Conservation (phyloP, 2,113 vertebrate species). For the Condylura cristata region DNA sequence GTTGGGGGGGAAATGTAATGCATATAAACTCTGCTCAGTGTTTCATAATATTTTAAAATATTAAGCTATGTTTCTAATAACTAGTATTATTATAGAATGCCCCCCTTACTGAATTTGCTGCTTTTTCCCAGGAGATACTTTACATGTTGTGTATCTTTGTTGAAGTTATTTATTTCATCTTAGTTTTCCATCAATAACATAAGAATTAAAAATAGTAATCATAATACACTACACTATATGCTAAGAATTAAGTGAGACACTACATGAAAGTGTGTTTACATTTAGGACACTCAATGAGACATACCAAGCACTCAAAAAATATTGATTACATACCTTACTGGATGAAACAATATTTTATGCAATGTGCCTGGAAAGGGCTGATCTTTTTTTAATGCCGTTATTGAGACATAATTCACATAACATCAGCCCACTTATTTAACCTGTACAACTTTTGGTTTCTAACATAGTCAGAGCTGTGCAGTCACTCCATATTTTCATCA, state of each 20-base stretch:
- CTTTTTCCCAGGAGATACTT: background rate
- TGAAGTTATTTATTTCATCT: background rate
- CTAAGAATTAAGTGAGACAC: background rate
- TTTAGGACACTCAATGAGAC: background rate
- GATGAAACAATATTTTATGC: background rate
- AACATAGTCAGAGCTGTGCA: background rate
- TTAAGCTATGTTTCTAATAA: background rate
- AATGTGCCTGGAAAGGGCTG: background rate
- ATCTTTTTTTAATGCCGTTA: background rate
- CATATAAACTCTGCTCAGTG: background rate
- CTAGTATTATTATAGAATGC: background rate
- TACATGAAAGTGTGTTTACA: background rate
- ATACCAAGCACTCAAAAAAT: background rate
- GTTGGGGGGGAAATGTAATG: background rate
- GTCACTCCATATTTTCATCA: background rate
- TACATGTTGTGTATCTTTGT: background rate
- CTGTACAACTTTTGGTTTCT: background rate
- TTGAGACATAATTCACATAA: background rate
- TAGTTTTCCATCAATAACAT: background rate
- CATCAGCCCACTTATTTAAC: background rate
- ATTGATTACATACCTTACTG: background rate
- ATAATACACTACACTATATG: background rate
- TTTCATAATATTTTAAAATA: background rate
- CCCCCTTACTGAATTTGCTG: background rate
- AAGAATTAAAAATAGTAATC: background rate